These are phyloP conservation scores for Trissoscelio sp. DNA, from an alignment of 2,888 invertebrate species.

Conservation along the genomic window DNA sequence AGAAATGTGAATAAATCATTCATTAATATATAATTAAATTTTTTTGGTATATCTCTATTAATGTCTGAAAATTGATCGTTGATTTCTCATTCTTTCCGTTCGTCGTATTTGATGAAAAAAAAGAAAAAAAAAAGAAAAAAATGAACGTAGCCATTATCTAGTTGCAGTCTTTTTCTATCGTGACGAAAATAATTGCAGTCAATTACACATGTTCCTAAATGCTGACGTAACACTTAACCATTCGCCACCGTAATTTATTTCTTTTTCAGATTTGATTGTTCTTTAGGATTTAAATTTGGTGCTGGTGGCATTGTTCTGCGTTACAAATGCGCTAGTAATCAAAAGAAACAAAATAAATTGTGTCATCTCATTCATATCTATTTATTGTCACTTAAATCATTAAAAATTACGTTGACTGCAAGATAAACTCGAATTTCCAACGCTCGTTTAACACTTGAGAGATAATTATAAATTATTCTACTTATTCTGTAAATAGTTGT, in stretches of 20 bases:
- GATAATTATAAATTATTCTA: neutral
- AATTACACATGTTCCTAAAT: slow-evolving; percentile 5
- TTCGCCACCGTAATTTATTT: neutral
- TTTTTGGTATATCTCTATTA: too few species aligned
- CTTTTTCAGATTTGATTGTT: too few species aligned
- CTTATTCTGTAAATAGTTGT: slow-evolving; percentile 79
- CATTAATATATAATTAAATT: too few species aligned
- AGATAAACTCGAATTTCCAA: neutral
- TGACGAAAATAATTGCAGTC: neutral
- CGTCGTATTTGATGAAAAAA: neutral
- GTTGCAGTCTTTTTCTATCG: neutral
- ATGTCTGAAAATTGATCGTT: too few species aligned
- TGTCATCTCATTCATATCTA: slow-evolving; percentile 42
- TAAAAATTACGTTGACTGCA: slow-evolving; percentile 9
- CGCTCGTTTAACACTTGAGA: neutral
- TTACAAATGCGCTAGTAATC: slow-evolving; percentile 1
- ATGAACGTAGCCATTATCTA: neutral
- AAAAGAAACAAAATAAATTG: neutral
- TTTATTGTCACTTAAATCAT: slow-evolving; percentile 51
- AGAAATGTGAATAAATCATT: too few species aligned
- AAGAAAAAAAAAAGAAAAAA: neutral
- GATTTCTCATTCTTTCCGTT: too few species aligned
- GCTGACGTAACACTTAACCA: neutral
- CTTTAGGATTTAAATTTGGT: too few species aligned
- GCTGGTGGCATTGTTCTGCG: too few species aligned